These are phyloP conservation scores for Ardeotis arabs DNA, from an alignment of 2,113 vertebrate species.

Conservation along the genomic window DNA sequence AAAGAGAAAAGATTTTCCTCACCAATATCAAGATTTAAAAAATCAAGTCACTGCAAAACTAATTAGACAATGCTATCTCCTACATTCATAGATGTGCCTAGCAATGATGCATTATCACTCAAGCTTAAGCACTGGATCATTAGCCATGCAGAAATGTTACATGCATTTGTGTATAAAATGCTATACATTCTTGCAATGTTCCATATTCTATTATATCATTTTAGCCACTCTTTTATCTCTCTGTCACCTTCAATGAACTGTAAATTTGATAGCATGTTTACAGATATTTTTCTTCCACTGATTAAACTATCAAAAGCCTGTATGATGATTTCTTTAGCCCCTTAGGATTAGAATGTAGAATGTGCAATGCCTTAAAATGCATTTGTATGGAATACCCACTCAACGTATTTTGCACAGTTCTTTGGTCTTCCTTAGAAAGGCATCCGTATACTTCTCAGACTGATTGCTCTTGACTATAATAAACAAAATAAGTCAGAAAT, in stretches of 20 bases:
- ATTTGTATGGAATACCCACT: background rate
- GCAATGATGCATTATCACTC: background rate
- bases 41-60: background rate
- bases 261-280: conserved; percentile 55
- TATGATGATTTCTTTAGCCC: background rate
- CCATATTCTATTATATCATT: background rate
- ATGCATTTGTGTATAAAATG: conserved; percentile 4
- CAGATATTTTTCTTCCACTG: conserved; percentile 35
- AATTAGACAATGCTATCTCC: background rate
- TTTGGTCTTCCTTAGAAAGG: background rate
- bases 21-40: background rate
- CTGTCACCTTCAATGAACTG: conserved; percentile 55
- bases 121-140: conserved; percentile 11
- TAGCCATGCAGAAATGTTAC: conserved; percentile 29
- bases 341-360: background rate
- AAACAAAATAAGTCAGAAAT: background rate
- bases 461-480: background rate
- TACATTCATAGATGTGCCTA: background rate
- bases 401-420: background rate
- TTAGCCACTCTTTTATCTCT: background rate
- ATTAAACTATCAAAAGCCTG: conserved; percentile 28
- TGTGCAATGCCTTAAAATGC: background rate
- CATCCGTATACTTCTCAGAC: background rate
- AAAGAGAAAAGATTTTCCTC: background rate
- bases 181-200: background rate